Evolutionary conservation across 2,797 vertebrate genomes (phyloP), one percentile per base, ranked within the genome.

Genomic region (Mus spretus): DNA sequence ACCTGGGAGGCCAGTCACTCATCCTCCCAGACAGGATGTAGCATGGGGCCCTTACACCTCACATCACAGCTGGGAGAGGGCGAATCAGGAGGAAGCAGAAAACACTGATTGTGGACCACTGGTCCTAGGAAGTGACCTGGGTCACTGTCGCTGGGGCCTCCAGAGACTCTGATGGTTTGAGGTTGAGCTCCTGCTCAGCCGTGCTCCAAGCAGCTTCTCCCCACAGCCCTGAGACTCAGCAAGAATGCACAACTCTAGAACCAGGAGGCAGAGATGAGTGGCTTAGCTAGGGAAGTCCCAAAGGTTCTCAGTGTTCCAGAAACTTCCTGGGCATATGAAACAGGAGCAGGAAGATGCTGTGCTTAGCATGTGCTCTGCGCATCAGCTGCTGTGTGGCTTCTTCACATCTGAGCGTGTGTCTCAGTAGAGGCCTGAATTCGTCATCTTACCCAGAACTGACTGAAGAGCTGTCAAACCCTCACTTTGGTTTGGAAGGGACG

Each of bases 1-100:
- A 13, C 12, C 22, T 4, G 0, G 22, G 0, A 4, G 37, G 79
- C 37, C 28, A 0, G 3, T 0, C 20, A 24, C 12, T 1, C 5
- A 3, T 0, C 5, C 22, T 78, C n/a, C 88, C 1, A 9, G 0
- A 0, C 63, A 0, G 0, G 72, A 88, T 47, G 57, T 17, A 9
- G 34, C 3, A 10, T 24, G 67, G 57, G 34, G 13, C 1, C 63
- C 12, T 47, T n/a, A 12, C 10, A 19, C 40, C 31, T 11, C 11
- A n/a, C 22, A 1, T 13, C n/a, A 55, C 61, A 34, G 0, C 47
- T 0, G 10, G 4, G n/a, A 50, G 57, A 50, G 17, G 37, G 59
- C 15, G 8, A 2, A 11, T 9, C 0, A 7, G 6, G 57, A 7
- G 44, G 53, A 47, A 34, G 24, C 12, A 10, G 44, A 53, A 15